These are phyloP conservation scores for Alcedo atthis DNA, from an alignment of 2,797 vertebrate genomes.

Conservation along the genomic window DNA sequence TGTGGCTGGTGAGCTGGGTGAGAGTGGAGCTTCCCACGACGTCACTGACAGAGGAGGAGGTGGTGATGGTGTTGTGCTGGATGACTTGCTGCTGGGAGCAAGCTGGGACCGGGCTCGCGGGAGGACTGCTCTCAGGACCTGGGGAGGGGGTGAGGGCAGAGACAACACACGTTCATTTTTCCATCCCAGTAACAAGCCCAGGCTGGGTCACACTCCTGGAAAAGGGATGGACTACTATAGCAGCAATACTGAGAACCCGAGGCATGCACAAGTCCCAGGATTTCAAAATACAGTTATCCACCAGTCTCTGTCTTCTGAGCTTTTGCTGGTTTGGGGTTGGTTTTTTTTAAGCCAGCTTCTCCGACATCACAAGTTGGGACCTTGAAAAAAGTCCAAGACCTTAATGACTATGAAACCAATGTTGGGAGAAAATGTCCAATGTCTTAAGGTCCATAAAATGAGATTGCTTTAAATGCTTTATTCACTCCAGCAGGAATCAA, in stretches of 20 bases:
- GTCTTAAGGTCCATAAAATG: constrained; percentile 22
- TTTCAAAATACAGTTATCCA: constrained; percentile 2
- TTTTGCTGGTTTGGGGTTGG: neutral
- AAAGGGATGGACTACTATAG: neutral
- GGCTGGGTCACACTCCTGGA: neutral
- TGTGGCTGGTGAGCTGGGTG: constrained; percentile 90
- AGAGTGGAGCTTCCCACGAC: constrained; percentile 88
- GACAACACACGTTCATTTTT: constrained; percentile 26
- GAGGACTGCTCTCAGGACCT: constrained; percentile 98
- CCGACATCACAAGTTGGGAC: neutral
- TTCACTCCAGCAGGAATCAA: constrained; percentile 24
- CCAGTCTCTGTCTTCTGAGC: neutral
- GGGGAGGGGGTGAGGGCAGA: constrained; percentile 45
- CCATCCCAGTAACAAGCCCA: neutral
- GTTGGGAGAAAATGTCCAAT: neutral
- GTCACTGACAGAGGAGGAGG: constrained; percentile 91
- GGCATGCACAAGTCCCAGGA: neutral
- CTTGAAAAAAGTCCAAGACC: constrained; percentile 15
- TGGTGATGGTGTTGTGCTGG: constrained; percentile 99
- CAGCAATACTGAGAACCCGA: neutral
- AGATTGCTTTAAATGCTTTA: constrained; percentile 31
- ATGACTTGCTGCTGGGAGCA: constrained; percentile 99
- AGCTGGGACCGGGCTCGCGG: constrained; percentile 88
- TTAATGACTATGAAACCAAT: neutral
- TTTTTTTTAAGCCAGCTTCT: neutral